phyloP scores from a whole-genome alignment of 2,888 invertebrate species.

The Capitulum mitella region DNA sequence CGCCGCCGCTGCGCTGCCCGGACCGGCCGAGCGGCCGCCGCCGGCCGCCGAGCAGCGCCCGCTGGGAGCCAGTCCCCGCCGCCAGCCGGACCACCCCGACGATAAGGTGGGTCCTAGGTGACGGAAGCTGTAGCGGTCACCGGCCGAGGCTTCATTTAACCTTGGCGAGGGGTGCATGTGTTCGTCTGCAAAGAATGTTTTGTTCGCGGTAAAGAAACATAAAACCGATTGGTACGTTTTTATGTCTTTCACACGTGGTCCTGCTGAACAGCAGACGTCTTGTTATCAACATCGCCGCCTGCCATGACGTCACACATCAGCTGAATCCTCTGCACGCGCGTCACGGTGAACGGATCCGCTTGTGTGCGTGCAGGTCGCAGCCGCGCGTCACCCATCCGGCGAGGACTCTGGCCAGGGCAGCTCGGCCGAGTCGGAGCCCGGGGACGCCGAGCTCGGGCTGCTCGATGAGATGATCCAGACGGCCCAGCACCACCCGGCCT shows the following conservation, averaged over 20 bases:
- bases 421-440: conserved; percentile 14
- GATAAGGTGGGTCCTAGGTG: neutral
- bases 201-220: too few species aligned
- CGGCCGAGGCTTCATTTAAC: too few species aligned
- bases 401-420: conserved; percentile 39
- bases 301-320: too few species aligned
- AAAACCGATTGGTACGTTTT: too few species aligned
- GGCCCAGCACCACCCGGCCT: conserved; percentile 55
- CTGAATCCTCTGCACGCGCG: too few species aligned
- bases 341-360: neutral
- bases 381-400: conserved; percentile 38
- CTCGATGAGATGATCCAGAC: conserved; percentile 58
- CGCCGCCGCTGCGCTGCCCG: too few species aligned
- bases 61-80: neutral
- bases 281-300: too few species aligned
- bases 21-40: neutral
- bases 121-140: too few species aligned
- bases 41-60: neutral
- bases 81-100: neutral
- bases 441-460: neutral
- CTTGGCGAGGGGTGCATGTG: neutral
- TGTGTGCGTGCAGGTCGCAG: neutral
- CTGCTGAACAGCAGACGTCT: too few species aligned
- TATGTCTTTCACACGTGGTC: too few species aligned
- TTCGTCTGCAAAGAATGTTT: too few species aligned